phyloP scores from a whole-genome alignment of 2,888 invertebrate species.

The Melieria omissa region DNA sequence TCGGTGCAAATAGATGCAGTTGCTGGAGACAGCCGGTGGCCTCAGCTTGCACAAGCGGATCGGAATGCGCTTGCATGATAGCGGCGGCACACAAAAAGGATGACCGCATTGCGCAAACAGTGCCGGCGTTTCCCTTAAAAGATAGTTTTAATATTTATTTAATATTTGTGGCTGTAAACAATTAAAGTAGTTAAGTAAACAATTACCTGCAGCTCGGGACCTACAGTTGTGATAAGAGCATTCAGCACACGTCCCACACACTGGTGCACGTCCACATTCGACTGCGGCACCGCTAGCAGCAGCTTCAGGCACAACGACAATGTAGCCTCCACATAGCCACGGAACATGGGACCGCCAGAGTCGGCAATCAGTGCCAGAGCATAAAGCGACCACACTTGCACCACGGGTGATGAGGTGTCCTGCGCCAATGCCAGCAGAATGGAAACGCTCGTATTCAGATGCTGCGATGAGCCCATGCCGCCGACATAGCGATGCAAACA shows the following conservation, averaged over 20 bases:
- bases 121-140: slow-evolving; percentile 74
- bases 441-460: slow-evolving; percentile 92
- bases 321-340: slow-evolving; percentile 95
- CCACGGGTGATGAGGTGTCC: slow-evolving; percentile 90
- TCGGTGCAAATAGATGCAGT: slow-evolving; percentile 95
- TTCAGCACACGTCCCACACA: slow-evolving; percentile 93
- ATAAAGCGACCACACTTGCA: slow-evolving; percentile 98
- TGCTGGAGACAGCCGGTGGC: slow-evolving; percentile 97
- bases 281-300: slow-evolving; percentile 88
- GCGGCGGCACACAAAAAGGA: slow-evolving; percentile 94
- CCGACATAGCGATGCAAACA: slow-evolving; percentile 96
- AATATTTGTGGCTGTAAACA: neutral
- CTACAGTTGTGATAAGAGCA: slow-evolving; percentile 96
- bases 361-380: slow-evolving; percentile 95
- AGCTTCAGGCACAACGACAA: slow-evolving; percentile 90
- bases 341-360: slow-evolving; percentile 99
- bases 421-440: slow-evolving; percentile 94
- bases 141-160: neutral
- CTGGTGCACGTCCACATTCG: slow-evolving; percentile 90
- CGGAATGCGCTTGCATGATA: slow-evolving; percentile 88
- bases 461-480: slow-evolving; percentile 95
- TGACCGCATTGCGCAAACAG: slow-evolving; percentile 80
- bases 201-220: slow-evolving; percentile 87
- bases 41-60: slow-evolving; percentile 91
- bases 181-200: no score